Evolutionary conservation across 2,797 vertebrate species (phyloP), one percentile per base, ranked within the genome.

Genomic region (Cirrhinus mrigala): DNA sequence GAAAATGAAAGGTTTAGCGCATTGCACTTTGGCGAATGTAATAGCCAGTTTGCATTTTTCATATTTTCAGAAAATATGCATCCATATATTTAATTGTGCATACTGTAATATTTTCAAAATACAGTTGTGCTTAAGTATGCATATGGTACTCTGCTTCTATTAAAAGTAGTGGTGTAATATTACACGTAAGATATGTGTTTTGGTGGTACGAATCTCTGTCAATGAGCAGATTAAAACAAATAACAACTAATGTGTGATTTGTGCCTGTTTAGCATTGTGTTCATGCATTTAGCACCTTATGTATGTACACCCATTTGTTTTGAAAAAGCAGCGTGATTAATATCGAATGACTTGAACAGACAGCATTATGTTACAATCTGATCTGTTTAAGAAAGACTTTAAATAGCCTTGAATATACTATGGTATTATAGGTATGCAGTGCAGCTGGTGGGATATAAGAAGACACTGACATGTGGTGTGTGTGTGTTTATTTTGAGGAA

Each of bases 401-500:
- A 58, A 71, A 81, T 69, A 69, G 48, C 27, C 20, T 33, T 69
- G 79, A 54, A 20, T 27, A 71, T 37, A 58, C 48, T 24, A 7
- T 71, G 66, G 50, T 58, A 44, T 81, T 70, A 1, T 40, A 9
- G 60, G 29, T 15, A 70, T 82, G 69, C 37, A 27, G 66, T 27
- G 80, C 80, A 82, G 50, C 80, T 82, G 80, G 11, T 71, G 50
- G 66, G 33, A 44, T 81, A 46, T 58, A 18, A 58, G 6, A 58
- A 56, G 52, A 50, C 33, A 44, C 2, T 16, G 64, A 54, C 62
- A 69, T 54, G 24, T 62, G 58, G 14, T 52, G 44, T 29, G 66
- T 69, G 33, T 70, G 37, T 84, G 62, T 77, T n/a, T 71, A 73
- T 87, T 90, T 80, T 52, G 44, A 83, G 70, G 6, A 48, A 22